A percentile compares a stretch with the other conserved stretches of the same genome.
Conservation (phyloP, 2,113 vertebrate species). For the Tetraodon nigroviridis region DNA sequence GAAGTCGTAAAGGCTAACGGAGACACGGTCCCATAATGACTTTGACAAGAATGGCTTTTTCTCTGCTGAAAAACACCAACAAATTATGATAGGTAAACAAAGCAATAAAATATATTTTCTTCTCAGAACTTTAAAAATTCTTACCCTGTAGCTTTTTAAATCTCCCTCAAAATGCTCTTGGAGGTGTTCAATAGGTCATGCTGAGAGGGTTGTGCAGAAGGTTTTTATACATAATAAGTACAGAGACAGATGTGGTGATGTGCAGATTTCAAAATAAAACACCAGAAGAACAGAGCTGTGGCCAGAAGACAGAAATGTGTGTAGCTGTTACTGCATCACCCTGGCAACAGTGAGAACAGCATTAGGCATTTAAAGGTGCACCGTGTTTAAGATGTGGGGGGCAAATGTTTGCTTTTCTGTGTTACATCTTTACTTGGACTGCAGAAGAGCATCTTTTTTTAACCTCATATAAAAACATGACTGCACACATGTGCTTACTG, state of each 20-base stretch:
- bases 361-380: too few species aligned
- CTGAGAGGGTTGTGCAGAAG: constrained; percentile 1
- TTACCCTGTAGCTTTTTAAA: background rate
- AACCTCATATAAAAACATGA: constrained; percentile 42
- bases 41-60: constrained; percentile 54
- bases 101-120: constrained; percentile 72
- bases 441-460: constrained; percentile 34
- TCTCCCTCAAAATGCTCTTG: background rate
- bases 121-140: constrained; percentile 37
- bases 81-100: constrained; percentile 70
- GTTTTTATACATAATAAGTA: constrained; percentile 30
- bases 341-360: too few species aligned
- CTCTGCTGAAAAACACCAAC: constrained; percentile 52
- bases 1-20: constrained; percentile 42
- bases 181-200: background rate
- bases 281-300: too few species aligned
- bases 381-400: too few species aligned
- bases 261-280: too few species aligned
- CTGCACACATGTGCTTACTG: constrained; percentile 51
- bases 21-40: constrained; percentile 50
- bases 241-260: too few species aligned
- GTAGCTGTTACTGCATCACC: too few species aligned
- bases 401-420: constrained; percentile 28
- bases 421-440: background rate
- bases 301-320: too few species aligned